A percentile compares a stretch with the other conserved stretches of the same genome.
Evolutionary conservation across 2,797 vertebrate genomes (phyloP).

Genomic region (Micromesistius poutassou): DNA sequence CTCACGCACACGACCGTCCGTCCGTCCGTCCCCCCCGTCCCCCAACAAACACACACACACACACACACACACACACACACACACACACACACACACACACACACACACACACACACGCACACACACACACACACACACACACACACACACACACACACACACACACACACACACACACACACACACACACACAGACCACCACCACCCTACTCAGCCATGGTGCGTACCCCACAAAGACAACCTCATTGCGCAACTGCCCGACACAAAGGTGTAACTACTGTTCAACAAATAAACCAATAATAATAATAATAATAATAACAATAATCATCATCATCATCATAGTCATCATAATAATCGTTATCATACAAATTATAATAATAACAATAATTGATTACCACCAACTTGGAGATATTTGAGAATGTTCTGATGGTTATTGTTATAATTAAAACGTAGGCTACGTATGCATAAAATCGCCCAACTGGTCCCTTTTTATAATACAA

Average conservation of each 20-base stretch:
- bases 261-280: not conserved
- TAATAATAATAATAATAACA: not conserved
- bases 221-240: not conserved
- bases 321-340: not conserved
- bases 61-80: not conserved
- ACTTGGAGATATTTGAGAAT: not conserved
- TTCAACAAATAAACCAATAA: not conserved
- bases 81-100: constrained; percentile 1
- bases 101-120: not conserved
- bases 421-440: not conserved
- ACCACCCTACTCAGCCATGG: not conserved
- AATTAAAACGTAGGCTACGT: not conserved
- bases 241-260: not conserved
- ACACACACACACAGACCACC: not conserved
- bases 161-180: constrained; percentile 5
- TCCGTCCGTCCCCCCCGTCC: not conserved
- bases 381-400: not conserved
- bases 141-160: constrained; percentile 5
- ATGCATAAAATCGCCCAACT: not conserved
- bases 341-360: not conserved
- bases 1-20: not conserved
- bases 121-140: not conserved
- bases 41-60: not conserved
- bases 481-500: not conserved
- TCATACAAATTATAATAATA: constrained; percentile 5